Base-by-base conservation (phyloP, 2,888 invertebrate genomes). In the Celastrina argiolus region DNA sequence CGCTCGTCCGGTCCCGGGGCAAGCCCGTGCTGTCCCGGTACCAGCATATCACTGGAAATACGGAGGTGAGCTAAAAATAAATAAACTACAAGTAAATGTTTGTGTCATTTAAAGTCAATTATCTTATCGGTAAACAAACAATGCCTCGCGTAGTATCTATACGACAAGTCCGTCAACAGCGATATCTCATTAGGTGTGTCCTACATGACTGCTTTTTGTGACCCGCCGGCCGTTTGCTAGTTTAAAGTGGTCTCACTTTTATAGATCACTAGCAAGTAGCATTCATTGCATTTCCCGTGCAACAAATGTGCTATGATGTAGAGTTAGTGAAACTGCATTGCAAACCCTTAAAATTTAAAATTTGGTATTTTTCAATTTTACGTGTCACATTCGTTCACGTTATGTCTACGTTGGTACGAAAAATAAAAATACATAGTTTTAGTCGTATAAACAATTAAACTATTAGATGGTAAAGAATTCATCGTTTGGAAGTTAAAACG, bases 11-110 rank as follows among this genome's bases (percentile, higher is more conserved):
- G 72, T 77, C 87, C 63, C 83, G 90, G 70, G 82, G 79, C 75
- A 84, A 88, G 71, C 91, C 91, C 64, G 91, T 91, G 64, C 71
- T 91, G 74, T 82, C 89, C 69, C 87, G 91, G 31, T 91, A 89
- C 74, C 86, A 82, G 70, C 88, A 87, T 7, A 76, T 78, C 72
- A 74, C 75, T 69, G 78, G 72, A 61, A 74, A 75, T 71, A 72
- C 77, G 18, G 89, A 90, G 85, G 90, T 89, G 75, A 85, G 84
- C 63, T 45, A 42, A 51, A 36, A 68, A 63, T 64, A 51, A 12
- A 58, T 16, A 18, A n/a, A n/a, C n/a, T 31, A 12, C 56, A 56
- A 67, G 56, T 34, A 56, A 34, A 34, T 42, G 63, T 63, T 42
- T 65, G 61, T 66, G 36, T 36, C 36, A 36, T 61, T 66, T 45